These are phyloP conservation scores for Stenotaenia linearis DNA, from an alignment of 2,888 invertebrate genomes.

Conservation along the genomic window DNA sequence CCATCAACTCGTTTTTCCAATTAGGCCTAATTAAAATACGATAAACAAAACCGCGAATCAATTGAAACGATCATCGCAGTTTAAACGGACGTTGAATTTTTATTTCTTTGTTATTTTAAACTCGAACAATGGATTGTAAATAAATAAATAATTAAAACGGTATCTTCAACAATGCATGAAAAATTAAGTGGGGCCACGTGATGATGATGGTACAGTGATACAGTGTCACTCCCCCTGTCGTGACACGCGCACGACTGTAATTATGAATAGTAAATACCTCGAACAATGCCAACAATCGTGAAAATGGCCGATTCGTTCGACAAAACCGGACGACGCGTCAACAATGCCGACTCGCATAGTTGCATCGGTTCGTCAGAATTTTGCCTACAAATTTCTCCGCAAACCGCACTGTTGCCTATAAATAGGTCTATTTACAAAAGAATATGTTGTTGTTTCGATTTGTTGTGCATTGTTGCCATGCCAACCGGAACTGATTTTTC, in stretches of 20 bases:
- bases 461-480: constrained; percentile 5
- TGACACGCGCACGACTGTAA: constrained; percentile 8
- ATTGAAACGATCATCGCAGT: not conserved
- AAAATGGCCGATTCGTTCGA: not conserved
- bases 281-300: not conserved
- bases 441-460: not conserved
- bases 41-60: constrained; percentile 26
- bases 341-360: not conserved
- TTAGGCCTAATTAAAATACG: constrained; percentile 17
- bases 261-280: constrained; percentile 16
- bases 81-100: not conserved
- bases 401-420: not conserved
- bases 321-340: not conserved
- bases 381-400: not conserved
- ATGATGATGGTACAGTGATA: not conserved
- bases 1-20: constrained; percentile 15
- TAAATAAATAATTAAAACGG: constrained; percentile 16
- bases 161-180: constrained; percentile 26
- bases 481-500: not conserved
- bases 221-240: constrained; percentile 18
- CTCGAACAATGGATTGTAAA: not conserved
- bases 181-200: constrained; percentile 21
- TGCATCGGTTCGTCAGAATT: not conserved
- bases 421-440: not conserved
- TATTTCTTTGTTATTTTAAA: not conserved